phyloP scores from a whole-genome alignment of 1,140 invertebrate genomes.

The Coptotermes formosanus region DNA sequence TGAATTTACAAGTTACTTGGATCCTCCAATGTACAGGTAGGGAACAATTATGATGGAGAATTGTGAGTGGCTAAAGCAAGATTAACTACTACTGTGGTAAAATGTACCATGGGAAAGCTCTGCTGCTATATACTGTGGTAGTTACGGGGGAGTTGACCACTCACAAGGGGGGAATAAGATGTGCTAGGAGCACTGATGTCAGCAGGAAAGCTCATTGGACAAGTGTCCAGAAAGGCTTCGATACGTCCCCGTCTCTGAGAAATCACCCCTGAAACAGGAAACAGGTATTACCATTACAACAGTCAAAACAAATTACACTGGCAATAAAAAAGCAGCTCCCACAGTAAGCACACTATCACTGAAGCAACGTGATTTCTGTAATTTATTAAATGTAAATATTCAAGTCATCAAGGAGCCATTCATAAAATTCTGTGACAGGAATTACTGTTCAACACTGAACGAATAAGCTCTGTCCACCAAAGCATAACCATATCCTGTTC shows the following conservation, averaged over 20 bases:
- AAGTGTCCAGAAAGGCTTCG: not conserved
- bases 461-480: too few species aligned
- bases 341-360: too few species aligned
- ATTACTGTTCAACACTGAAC: too few species aligned
- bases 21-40: too few species aligned
- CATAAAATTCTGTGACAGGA: too few species aligned
- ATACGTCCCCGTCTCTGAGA: conserved; percentile 2
- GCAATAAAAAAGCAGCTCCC: too few species aligned
- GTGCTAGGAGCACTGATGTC: not conserved
- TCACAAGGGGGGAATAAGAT: not conserved
- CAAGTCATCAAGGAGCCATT: too few species aligned
- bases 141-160: not conserved
- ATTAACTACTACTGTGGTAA: not conserved
- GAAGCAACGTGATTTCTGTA: too few species aligned
- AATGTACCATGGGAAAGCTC: not conserved
- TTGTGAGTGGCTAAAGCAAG: not conserved
- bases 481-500: too few species aligned
- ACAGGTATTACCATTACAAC: not conserved
- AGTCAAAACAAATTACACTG: too few species aligned
- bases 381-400: too few species aligned
- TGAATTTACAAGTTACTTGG: too few species aligned
- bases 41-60: not conserved
- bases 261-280: not conserved
- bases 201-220: conserved; percentile 10
- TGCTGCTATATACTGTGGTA: not conserved